A percentile compares a stretch with the other conserved stretches of the same genome.
phyloP scores from a whole-genome alignment of 2,113 vertebrate species.

The Poicephalus gulielmi region DNA sequence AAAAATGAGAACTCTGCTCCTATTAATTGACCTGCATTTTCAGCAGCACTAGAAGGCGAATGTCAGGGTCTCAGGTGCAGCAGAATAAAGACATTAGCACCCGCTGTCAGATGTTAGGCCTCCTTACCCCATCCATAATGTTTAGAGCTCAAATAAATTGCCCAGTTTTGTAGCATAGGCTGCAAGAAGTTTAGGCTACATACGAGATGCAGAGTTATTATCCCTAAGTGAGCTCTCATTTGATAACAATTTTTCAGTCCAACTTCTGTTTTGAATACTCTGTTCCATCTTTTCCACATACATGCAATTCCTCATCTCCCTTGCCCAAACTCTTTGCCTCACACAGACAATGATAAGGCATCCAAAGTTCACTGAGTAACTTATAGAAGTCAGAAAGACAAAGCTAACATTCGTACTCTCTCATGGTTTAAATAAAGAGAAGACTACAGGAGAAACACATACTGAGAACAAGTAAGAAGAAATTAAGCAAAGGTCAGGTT shows the following conservation, averaged over 20 bases:
- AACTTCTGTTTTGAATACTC: background rate
- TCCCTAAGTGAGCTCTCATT: background rate
- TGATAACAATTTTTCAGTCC: background rate
- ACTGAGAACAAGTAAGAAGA: background rate
- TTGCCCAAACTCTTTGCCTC: background rate
- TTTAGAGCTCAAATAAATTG: background rate
- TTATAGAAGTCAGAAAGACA: background rate
- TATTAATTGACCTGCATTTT: constrained; percentile 31
- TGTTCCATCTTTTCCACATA: background rate
- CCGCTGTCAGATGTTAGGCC: background rate
- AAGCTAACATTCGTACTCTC: background rate
- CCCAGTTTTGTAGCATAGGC: background rate
- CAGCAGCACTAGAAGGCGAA: background rate
- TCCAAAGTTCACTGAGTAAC: background rate
- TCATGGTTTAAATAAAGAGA: background rate
- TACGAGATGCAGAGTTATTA: background rate
- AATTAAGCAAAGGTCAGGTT: constrained; percentile 17
- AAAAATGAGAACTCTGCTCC: constrained; percentile 1
- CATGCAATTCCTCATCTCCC: background rate
- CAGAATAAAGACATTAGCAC: background rate
- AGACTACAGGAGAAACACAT: background rate
- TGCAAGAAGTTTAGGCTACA: background rate
- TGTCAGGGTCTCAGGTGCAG: background rate
- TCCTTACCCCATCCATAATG: background rate
- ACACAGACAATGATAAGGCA: background rate